phyloP scores from a whole-genome alignment of 2,113 vertebrate genomes.

The Petaurus breviceps region DNA sequence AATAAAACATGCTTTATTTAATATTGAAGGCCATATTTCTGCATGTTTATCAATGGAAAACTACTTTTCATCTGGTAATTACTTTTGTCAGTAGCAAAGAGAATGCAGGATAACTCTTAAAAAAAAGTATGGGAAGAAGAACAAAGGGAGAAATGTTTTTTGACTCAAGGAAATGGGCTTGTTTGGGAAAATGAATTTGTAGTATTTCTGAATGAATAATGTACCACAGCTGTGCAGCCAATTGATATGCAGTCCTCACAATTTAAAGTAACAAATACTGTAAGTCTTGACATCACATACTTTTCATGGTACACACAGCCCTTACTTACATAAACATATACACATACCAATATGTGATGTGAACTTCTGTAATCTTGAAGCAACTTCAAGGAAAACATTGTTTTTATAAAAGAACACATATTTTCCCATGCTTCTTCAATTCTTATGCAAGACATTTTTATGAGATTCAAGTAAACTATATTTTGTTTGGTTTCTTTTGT shows the following conservation, averaged over 20 bases:
- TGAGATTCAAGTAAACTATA: constrained; percentile 77
- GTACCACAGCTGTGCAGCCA: constrained; percentile 60
- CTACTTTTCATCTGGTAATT: neutral
- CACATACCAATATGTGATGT: constrained; percentile 76
- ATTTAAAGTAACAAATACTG: constrained; percentile 71
- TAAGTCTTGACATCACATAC: constrained; percentile 77
- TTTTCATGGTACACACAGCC: constrained; percentile 71
- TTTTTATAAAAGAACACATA: constrained; percentile 80
- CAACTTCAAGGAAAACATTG: constrained; percentile 82
- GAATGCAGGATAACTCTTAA: neutral
- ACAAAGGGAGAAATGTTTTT: constrained; percentile 55
- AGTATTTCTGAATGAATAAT: constrained; percentile 63
- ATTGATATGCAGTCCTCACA: constrained; percentile 74
- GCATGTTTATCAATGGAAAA: constrained; percentile 11
- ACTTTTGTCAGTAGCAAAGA: constrained; percentile 1
- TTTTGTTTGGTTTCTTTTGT: constrained; percentile 83
- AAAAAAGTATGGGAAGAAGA: constrained; percentile 22
- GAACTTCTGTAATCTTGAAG: constrained; percentile 76
- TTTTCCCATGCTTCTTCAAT: constrained; percentile 83
- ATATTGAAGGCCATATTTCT: neutral
- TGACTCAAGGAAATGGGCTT: constrained; percentile 46
- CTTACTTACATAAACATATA: constrained; percentile 80
- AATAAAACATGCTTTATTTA: constrained; percentile 22
- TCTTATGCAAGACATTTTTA: constrained; percentile 81
- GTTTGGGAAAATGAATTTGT: constrained; percentile 61